phyloP scores from a whole-genome alignment of 2,888 invertebrate species.

The Lydus trimaculatus region DNA sequence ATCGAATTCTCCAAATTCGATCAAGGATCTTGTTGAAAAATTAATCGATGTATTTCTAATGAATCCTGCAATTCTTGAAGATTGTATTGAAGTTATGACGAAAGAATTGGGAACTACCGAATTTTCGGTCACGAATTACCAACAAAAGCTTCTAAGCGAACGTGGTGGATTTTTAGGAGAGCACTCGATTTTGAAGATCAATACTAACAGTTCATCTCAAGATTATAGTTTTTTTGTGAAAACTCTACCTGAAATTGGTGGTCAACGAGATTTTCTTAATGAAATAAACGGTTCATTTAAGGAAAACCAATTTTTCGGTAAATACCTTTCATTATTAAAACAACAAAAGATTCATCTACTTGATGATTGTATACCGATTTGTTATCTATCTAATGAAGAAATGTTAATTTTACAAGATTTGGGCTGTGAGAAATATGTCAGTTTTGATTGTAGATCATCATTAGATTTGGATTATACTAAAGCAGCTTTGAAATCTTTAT shows the following conservation, averaged over 20 bases:
- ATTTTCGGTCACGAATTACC: constrained; percentile 21
- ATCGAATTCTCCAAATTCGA: neutral
- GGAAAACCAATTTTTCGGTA: constrained; percentile 59
- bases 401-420: constrained; percentile 58
- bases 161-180: constrained; percentile 43
- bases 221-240: constrained; percentile 66
- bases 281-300: constrained; percentile 62
- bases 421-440: constrained; percentile 42
- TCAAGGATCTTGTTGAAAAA: neutral
- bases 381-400: constrained; percentile 50
- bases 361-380: constrained; percentile 25
- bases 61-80: constrained; percentile 4
- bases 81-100: constrained; percentile 23
- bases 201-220: constrained; percentile 16
- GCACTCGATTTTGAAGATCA: constrained; percentile 36
- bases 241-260: constrained; percentile 64
- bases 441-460: constrained; percentile 33
- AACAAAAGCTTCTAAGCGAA: constrained; percentile 23
- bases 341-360: too few relatives aligned
- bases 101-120: constrained; percentile 21
- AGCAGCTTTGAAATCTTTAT: constrained; percentile 41
- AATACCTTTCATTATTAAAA: too few relatives aligned
- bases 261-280: constrained; percentile 62
- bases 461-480: constrained; percentile 38
- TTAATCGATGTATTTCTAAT: neutral